Percentiles rank a stretch among this genome's conserved stretches.
phyloP scores from a whole-genome alignment of 2,888 invertebrate species.

The Drosophila acutilabella region DNA sequence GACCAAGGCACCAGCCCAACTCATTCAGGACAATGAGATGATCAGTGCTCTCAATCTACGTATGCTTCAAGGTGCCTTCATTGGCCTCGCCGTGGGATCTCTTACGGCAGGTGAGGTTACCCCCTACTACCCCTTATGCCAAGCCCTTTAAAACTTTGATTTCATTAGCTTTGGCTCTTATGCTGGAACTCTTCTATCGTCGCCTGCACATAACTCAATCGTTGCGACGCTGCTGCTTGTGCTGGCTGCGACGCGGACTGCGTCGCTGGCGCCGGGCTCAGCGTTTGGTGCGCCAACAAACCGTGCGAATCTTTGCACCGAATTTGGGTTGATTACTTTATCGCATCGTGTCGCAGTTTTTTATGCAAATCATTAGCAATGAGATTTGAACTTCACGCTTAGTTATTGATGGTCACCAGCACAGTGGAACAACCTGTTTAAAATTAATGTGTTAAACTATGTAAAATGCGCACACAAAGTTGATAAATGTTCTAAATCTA shows the following conservation, averaged over 20 bases:
- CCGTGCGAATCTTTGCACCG: constrained; percentile 64
- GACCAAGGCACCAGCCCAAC: constrained; percentile 43
- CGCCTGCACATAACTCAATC: constrained; percentile 53
- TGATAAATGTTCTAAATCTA: neutral
- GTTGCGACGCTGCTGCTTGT: constrained; percentile 51
- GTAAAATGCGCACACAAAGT: constrained; percentile 1
- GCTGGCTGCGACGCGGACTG: constrained; percentile 55
- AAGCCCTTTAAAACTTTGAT: neutral
- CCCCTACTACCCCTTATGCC: neutral
- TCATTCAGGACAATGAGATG: constrained; percentile 61
- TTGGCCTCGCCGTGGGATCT: constrained; percentile 89
- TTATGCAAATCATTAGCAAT: constrained; percentile 48
- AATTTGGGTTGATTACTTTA: constrained; percentile 61
- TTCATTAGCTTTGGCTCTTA: constrained; percentile 60
- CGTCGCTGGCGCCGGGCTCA: constrained; percentile 57
- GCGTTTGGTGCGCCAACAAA: constrained; percentile 47
- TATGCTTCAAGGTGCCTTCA: constrained; percentile 91
- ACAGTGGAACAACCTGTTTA: constrained; percentile 28
- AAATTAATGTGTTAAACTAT: neutral
- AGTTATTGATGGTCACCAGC: constrained; percentile 8
- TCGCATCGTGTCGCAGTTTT: constrained; percentile 31
- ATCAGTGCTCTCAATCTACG: constrained; percentile 89
- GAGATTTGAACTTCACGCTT: constrained; percentile 23
- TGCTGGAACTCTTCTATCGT: constrained; percentile 69
- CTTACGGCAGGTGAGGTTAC: constrained; percentile 85